Evolutionary conservation across 1,140 invertebrate species (phyloP).

Genomic region (Sycophila sp.): DNA sequence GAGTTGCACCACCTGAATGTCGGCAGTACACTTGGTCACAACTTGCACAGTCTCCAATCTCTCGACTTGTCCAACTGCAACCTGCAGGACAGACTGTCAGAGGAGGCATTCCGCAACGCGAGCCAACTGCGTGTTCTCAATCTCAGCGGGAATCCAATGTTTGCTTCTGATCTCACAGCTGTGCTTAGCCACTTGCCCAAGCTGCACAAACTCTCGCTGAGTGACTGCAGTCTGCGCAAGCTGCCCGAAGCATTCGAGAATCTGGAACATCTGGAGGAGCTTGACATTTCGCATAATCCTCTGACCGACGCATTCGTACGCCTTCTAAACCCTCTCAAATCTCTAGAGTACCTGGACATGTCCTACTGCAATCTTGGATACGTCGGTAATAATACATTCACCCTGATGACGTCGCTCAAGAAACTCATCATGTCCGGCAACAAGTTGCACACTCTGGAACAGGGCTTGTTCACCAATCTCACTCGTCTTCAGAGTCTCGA

Average conservation of each 20-base stretch:
- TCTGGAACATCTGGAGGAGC: slow-evolving; percentile 73
- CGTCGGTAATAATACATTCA: slow-evolving; percentile 74
- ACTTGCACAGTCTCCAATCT: slow-evolving; percentile 73
- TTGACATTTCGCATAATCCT: slow-evolving; percentile 77
- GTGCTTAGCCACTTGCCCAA: slow-evolving; percentile 74
- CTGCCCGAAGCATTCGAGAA: slow-evolving; percentile 75
- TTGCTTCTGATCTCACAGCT: slow-evolving; percentile 73
- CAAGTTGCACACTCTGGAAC: slow-evolving; percentile 72
- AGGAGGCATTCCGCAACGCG: slow-evolving; percentile 76
- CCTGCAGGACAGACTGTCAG: slow-evolving; percentile 73
- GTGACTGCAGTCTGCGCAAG: slow-evolving; percentile 72
- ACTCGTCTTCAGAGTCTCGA: slow-evolving; percentile 74
- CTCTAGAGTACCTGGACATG: slow-evolving; percentile 78
- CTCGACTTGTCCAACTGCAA: slow-evolving; percentile 77
- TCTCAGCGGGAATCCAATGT: slow-evolving; percentile 75
- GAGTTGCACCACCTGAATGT: slow-evolving; percentile 74
- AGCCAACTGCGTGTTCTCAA: slow-evolving; percentile 74
- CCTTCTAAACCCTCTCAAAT: slow-evolving; percentile 73
- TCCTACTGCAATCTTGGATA: slow-evolving; percentile 76
- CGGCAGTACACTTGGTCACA: slow-evolving; percentile 72
- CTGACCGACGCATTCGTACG: slow-evolving; percentile 75
- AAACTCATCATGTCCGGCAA: slow-evolving; percentile 76
- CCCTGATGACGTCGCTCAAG: slow-evolving; percentile 76
- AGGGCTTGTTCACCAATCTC: slow-evolving; percentile 75
- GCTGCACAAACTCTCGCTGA: slow-evolving; percentile 74